Conservation (phyloP, 2,797 vertebrate genomes). For the Scyliorhinus canicula region DNA sequence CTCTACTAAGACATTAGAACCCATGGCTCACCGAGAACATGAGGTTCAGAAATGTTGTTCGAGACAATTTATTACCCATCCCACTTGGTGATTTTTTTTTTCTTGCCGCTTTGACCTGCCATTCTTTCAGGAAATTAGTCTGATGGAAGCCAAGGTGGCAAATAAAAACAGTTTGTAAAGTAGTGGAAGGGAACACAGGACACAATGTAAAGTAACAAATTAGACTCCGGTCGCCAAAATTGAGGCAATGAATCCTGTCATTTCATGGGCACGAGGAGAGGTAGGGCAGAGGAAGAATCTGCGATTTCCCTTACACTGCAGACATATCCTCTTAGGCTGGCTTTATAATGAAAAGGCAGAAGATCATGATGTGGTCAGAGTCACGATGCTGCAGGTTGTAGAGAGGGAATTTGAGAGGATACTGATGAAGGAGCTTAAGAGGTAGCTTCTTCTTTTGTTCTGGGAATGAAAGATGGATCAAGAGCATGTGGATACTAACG, state of each 20-base stretch:
- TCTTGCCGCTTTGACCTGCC: background rate
- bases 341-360: background rate
- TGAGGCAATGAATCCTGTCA: background rate
- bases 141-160: background rate
- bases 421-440: background rate
- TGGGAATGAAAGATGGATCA: background rate
- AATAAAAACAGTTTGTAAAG: background rate
- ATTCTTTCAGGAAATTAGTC: background rate
- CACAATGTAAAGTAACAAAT: background rate
- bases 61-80: background rate
- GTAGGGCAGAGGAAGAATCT: background rate
- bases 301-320: too few relatives aligned
- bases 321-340: background rate
- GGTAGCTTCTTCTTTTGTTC: background rate
- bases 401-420: background rate
- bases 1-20: background rate
- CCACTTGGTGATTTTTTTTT: background rate
- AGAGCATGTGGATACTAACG: background rate
- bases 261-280: background rate
- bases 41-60: background rate
- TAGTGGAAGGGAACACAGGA: background rate
- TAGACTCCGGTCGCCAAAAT: background rate
- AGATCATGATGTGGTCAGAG: background rate
- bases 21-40: background rate
- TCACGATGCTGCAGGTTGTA: background rate